Percentiles rank a stretch among this genome's conserved stretches.
Evolutionary conservation across 1,140 invertebrate genomes (phyloP).

Genomic region (Aethina tumida): DNA sequence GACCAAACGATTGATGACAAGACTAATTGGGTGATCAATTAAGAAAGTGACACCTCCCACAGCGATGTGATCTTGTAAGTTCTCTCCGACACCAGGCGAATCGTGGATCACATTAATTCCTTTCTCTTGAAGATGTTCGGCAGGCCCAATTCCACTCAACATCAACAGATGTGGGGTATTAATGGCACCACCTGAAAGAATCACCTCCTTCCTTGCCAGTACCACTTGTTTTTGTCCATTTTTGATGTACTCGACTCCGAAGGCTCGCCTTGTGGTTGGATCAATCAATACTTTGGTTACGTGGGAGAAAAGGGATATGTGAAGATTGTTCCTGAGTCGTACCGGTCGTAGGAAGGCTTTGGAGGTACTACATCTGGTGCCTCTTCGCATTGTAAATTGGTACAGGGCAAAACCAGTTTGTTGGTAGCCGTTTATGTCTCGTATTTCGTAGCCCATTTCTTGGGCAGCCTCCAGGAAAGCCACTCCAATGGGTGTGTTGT

Average conservation of each 20-base stretch:
- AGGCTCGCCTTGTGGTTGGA: slow-evolving; percentile 54
- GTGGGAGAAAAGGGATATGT: slow-evolving; percentile 63
- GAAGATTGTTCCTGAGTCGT: slow-evolving; percentile 58
- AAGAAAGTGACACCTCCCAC: slow-evolving; percentile 67
- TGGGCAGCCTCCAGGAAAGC: slow-evolving; percentile 79
- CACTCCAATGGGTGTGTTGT: slow-evolving; percentile 68
- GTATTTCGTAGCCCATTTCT: slow-evolving; percentile 81
- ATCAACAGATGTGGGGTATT: slow-evolving; percentile 72
- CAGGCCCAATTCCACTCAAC: slow-evolving; percentile 74
- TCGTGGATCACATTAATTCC: slow-evolving; percentile 58
- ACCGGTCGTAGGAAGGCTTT: slow-evolving; percentile 74
- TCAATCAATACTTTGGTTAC: slow-evolving; percentile 69
- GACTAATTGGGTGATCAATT: slow-evolving; percentile 68
- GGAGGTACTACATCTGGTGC: slow-evolving; percentile 63
- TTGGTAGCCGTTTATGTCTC: slow-evolving; percentile 65
- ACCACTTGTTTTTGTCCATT: slow-evolving; percentile 51
- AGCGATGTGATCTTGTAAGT: slow-evolving; percentile 77
- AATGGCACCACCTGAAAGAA: slow-evolving; percentile 67
- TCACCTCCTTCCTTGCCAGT: slow-evolving; percentile 65
- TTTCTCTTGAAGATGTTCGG: slow-evolving; percentile 54
- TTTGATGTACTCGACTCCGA: slow-evolving; percentile 67
- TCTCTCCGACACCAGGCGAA: slow-evolving; percentile 62
- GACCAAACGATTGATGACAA: slow-evolving; percentile 63
- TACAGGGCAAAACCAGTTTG: slow-evolving; percentile 74
- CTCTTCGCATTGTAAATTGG: slow-evolving; percentile 73